phyloP scores from a whole-genome alignment of 1,140 invertebrate genomes.

The Chironomus tepperi region DNA sequence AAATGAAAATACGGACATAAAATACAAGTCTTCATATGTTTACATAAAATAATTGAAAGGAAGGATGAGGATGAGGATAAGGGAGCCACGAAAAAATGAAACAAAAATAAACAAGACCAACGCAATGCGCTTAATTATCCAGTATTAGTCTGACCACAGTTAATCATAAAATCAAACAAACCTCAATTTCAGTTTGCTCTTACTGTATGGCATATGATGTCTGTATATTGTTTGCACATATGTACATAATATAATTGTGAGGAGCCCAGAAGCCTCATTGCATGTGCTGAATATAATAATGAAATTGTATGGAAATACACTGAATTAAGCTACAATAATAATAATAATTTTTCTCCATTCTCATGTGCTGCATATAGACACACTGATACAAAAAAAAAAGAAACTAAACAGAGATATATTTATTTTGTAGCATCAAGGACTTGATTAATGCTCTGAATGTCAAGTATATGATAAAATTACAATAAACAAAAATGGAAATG shows the following conservation, averaged over 20 bases:
- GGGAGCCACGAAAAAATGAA: too few species aligned
- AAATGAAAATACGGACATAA: too few species aligned
- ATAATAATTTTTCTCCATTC: neutral
- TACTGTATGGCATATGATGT: neutral
- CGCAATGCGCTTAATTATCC: neutral
- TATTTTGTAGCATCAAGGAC: neutral
- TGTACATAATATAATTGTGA: neutral
- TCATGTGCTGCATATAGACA: too few species aligned
- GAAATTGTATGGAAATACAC: neutral
- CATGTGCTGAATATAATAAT: neutral
- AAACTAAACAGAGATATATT: neutral
- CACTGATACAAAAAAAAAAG: neutral
- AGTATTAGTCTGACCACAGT: neutral
- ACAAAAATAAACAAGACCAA: neutral
- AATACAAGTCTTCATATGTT: too few species aligned
- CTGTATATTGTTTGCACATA: neutral
- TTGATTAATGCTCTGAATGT: constrained; percentile 16
- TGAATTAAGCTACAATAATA: neutral
- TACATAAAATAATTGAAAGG: too few species aligned
- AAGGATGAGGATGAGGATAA: too few species aligned
- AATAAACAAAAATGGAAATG: neutral
- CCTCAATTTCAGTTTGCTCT: neutral
- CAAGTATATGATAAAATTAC: constrained; percentile 9
- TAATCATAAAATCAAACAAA: constrained; percentile 1
- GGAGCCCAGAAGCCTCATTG: neutral